A percentile compares a stretch with the other conserved stretches of the same genome.
Conservation (phyloP, 1,140 invertebrate species). For the Zaprionus davidi region DNA sequence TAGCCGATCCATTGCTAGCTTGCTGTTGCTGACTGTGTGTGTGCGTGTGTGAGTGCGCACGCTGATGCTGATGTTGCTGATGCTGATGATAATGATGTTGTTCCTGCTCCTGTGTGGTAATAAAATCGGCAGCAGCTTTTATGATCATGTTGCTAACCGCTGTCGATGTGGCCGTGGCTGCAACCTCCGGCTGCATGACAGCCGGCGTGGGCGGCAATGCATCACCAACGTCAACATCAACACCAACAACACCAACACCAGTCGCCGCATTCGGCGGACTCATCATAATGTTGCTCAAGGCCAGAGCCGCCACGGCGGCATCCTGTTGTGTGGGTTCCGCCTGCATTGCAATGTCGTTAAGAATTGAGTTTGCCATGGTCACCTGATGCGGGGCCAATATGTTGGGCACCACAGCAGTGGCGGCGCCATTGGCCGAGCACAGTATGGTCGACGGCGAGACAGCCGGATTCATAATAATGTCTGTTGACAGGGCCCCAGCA, state of each 20-base stretch:
- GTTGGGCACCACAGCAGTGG: constrained; percentile 86
- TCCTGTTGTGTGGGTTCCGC: constrained; percentile 79
- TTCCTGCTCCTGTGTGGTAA: constrained; percentile 85
- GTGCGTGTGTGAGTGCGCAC: constrained; percentile 36
- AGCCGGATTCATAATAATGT: constrained; percentile 87
- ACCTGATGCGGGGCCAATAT: constrained; percentile 80
- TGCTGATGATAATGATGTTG: constrained; percentile 68
- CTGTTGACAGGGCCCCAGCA: constrained; percentile 85
- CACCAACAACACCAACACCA: constrained; percentile 83
- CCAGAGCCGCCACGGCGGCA: constrained; percentile 72
- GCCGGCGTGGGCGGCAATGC: constrained; percentile 73
- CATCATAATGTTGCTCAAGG: constrained; percentile 83
- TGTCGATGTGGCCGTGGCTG: constrained; percentile 86
- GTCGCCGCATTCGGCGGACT: constrained; percentile 64
- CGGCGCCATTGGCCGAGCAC: constrained; percentile 76
- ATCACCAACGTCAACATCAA: constrained; percentile 84
- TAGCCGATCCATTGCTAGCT: constrained; percentile 35
- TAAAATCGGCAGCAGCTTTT: constrained; percentile 87
- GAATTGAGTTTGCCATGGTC: constrained; percentile 82
- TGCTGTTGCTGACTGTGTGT: constrained; percentile 28
- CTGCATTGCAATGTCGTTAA: constrained; percentile 82
- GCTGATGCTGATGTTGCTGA: constrained; percentile 34
- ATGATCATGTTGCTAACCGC: constrained; percentile 88
- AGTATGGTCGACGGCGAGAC: constrained; percentile 86
- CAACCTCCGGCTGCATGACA: constrained; percentile 69